Base-by-base conservation (phyloP, 2,113 vertebrate species). In the Forbesichthys agassizii region DNA sequence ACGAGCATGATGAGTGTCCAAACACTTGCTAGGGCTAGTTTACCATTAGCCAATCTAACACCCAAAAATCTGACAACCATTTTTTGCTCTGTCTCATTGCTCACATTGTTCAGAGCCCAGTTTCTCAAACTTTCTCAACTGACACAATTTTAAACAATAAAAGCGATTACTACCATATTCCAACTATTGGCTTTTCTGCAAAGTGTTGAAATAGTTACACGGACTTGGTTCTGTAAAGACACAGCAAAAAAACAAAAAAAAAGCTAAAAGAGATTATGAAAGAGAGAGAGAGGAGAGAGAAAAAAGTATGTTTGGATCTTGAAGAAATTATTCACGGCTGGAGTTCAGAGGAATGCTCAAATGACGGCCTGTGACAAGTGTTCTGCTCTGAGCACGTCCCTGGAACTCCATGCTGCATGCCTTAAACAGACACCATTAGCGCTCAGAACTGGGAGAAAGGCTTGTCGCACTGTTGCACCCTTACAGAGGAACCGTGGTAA, bases 171-270 rank as follows among this genome's bases (percentile, higher is more conserved):
- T 77, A 77, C 73, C 64, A 59, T 75, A 73, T 86, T 82, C 82
- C 68, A 73, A 80, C 68, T 83, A 82, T 85, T 88, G 81, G 77
- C 85, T 85, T 85, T 86, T 63, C 79, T 83, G 81, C 76, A 61
- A 61, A 86, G 79, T 88, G 86, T 86, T 90, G 86, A 90, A 91
- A 88, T 83, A 85, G 88, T 90, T 89, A 85, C 84, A 75, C 69
- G 66, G 85, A 78, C 82, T 84, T 71, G 81, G 78, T 79, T 89
- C 68, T 88, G 69, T 69, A 82, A 85, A 88, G 79, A 83, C 65
- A 65, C 66, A 33, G 51, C 63, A 51, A 46, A 33, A 64, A 64
- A 53, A 71, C 53, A 62, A 4, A 69, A 52, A 57, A 66, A 64
- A 36, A 58, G 13, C n/a, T 11, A 48, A 55, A 55, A 46, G 18